phyloP scores from a whole-genome alignment of 64 coral and sea anemone genomes.

The Dendronephthya gigantea region DNA sequence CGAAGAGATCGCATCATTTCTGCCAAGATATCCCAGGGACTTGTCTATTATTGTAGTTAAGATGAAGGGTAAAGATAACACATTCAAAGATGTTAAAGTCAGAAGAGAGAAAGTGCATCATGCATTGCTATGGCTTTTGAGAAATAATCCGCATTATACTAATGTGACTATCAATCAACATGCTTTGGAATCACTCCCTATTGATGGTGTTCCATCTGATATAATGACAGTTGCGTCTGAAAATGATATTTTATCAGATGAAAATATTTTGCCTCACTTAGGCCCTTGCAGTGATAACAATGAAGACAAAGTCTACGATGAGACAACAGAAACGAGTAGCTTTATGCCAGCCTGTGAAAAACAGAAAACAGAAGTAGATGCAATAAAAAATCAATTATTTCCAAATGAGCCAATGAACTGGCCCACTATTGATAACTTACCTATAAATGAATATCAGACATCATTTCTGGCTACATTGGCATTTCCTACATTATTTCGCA shows the following conservation, averaged over 20 bases:
- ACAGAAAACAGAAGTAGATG: conserved; percentile 34
- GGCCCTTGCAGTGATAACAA: not conserved
- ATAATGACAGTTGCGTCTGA: conserved; percentile 34
- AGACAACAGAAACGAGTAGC: conserved; percentile 29
- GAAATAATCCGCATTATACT: conserved; percentile 41
- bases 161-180: conserved; percentile 35
- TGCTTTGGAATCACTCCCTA: conserved; percentile 30
- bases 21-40: not conserved
- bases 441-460: conserved; percentile 30
- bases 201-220: conserved; percentile 26
- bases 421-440: conserved; percentile 16
- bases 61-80: not conserved
- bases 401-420: conserved; percentile 14
- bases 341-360: conserved; percentile 29
- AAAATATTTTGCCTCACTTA: conserved; percentile 13
- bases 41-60: conserved; percentile 2
- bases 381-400: conserved; percentile 30
- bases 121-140: conserved; percentile 34
- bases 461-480: conserved; percentile 31
- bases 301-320: conserved; percentile 38
- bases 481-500: conserved; percentile 35
- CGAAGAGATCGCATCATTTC: not conserved
- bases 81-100: not conserved
- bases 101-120: conserved; percentile 19
- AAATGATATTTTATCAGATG: conserved; percentile 23